A percentile compares a stretch with the other conserved stretches of the same genome.
Evolutionary conservation across 2,888 invertebrate species (phyloP).

Genomic region (Archips crataeganus): DNA sequence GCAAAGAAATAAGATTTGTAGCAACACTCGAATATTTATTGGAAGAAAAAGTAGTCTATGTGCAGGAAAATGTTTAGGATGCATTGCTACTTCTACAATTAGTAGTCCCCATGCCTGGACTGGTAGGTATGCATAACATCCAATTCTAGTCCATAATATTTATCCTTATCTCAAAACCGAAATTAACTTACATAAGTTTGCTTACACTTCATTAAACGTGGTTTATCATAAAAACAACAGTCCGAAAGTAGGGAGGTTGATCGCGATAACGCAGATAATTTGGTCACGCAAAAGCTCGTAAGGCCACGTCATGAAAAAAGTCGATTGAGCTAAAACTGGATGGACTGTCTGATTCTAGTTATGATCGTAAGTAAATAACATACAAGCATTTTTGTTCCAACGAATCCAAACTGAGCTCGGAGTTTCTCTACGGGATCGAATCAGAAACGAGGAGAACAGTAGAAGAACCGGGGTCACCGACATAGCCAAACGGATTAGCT

Average conservation of each 20-base stretch:
- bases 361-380: not conserved
- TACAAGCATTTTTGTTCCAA: no score
- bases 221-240: slow-evolving; percentile 15
- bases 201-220: slow-evolving; percentile 4
- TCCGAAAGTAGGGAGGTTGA: slow-evolving; percentile 6
- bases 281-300: slow-evolving; percentile 8
- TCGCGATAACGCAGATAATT: slow-evolving; percentile 16
- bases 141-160: not conserved
- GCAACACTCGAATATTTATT: not conserved
- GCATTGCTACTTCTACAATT: no score
- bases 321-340: slow-evolving; percentile 1
- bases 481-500: no score
- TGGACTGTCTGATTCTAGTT: not conserved
- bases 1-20: not conserved
- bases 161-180: not conserved
- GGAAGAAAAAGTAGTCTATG: no score
- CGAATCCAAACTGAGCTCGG: no score
- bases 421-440: no score
- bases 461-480: no score
- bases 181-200: not conserved
- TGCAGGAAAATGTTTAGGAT: no score
- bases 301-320: not conserved
- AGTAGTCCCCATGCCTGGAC: no score
- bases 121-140: not conserved
- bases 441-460: no score